Base-by-base conservation (phyloP, 2,888 invertebrate species). In the Synanthedon andrenaeformis region DNA sequence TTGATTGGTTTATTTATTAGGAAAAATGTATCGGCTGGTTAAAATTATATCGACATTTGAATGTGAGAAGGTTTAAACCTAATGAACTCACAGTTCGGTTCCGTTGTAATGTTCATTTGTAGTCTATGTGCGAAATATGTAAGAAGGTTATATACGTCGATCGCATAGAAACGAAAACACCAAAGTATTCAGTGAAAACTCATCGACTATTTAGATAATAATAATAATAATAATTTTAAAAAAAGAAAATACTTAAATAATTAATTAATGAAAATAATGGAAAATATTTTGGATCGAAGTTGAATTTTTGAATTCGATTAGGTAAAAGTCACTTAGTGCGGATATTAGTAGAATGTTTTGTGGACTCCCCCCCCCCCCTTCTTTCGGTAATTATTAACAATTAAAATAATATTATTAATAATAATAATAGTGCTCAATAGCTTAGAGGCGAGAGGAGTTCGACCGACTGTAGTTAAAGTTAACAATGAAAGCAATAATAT, bases 201-300 rank as follows among this genome's bases (percentile, higher is more conserved):
- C 85, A 85, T 84, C 87, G 87, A 88, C 82, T 87, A 82, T 79
- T 82, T 87, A 86, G 84, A 79, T 85, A 83, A 83, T 85, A 85
- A 80, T 82, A 81, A 77, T 75, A 69, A 71, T 74, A 69, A 71
- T 74, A 72, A 80, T 13, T 42, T 17, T 17, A 10, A 35, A 10
- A 10, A 10, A 35, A 35, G 3, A 35, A 35, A 35, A 3, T 3
- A n/a, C n/a, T n/a, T n/a, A 35, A 35, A 35, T 35, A 35, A 35
- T 10, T 35, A 35, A 50, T 50, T 50, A 19, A 73, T 68, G 72
- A 73, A 73, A 69, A 73, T 23, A 70, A 69, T 70, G 67, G 70
- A 68, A 70, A 70, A 76, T 84, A 85, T 84, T 83, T 82, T 85
- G 84, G 82, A 82, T 64, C 63, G 79, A 76, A 69, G 69, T 71